Conservation (phyloP, 2,888 invertebrate genomes). For the Alentia gelatinosa region DNA sequence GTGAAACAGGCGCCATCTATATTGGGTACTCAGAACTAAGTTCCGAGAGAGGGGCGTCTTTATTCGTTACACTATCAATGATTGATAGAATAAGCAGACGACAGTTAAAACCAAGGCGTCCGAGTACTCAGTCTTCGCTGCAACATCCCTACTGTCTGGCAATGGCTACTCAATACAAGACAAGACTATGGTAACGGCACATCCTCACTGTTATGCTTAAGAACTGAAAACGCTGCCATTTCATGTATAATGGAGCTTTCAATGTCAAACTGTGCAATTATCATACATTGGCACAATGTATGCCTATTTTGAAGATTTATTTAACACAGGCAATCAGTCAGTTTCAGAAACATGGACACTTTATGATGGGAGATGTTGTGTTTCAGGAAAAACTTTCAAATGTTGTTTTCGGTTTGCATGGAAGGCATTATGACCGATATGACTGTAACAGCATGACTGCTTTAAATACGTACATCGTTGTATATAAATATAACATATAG, state of each 20-base stretch:
- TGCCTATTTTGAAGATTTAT: neutral
- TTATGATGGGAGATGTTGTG: neutral
- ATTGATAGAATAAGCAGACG: neutral
- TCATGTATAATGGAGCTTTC: neutral
- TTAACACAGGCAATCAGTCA: neutral
- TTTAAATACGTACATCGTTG: neutral
- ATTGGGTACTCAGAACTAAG: neutral
- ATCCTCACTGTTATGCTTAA: neutral
- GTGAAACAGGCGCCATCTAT: slow-evolving; percentile 10
- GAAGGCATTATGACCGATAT: neutral
- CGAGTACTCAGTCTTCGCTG: neutral
- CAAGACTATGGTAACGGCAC: neutral
- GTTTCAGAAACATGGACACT: neutral
- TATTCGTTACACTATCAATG: neutral
- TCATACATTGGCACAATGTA: neutral
- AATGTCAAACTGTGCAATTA: neutral
- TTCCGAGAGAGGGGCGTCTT: neutral
- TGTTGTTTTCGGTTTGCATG: neutral
- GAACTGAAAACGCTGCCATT: neutral
- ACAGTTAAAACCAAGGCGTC: neutral
- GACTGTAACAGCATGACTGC: slow-evolving; percentile 14
- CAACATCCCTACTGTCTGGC: too few species aligned
- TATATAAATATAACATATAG: neutral
- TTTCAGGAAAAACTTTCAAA: neutral
- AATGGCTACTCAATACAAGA: neutral